Percentiles rank a stretch among this genome's conserved stretches.
These are phyloP conservation scores for Lutjanus campechanus DNA, from an alignment of 2,797 vertebrate genomes.

Conservation along the genomic window DNA sequence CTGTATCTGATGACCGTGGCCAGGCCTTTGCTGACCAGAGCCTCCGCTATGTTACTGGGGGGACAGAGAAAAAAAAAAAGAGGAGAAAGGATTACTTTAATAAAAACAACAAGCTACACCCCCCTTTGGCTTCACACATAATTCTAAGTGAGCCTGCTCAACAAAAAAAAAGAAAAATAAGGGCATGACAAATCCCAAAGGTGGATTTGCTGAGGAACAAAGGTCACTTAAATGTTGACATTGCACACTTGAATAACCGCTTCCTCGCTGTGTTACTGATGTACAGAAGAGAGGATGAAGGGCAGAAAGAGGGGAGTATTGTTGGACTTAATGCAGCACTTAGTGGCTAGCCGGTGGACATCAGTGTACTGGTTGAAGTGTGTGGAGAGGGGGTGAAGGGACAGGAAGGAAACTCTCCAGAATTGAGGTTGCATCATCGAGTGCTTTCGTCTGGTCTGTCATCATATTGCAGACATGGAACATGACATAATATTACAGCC, in stretches of 20 bases:
- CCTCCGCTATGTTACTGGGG: slow-evolving; percentile 96
- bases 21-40: slow-evolving; percentile 96
- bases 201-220: slow-evolving; percentile 48
- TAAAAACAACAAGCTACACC: slow-evolving; percentile 17
- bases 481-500: not conserved
- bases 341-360: slow-evolving; percentile 50
- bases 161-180: slow-evolving; percentile 30
- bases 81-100: slow-evolving; percentile 28
- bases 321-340: slow-evolving; percentile 57
- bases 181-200: slow-evolving; percentile 51
- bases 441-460: slow-evolving; percentile 5
- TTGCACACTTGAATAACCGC: slow-evolving; percentile 55
- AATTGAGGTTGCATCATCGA: not conserved
- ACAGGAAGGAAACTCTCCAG: slow-evolving; percentile 6
- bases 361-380: slow-evolving; percentile 47
- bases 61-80: not conserved
- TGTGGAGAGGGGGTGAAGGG: slow-evolving; percentile 15
- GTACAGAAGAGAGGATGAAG: slow-evolving; percentile 42
- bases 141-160: slow-evolving; percentile 7
- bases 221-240: slow-evolving; percentile 56
- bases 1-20: slow-evolving; percentile 96
- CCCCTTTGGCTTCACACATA: not conserved
- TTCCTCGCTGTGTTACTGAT: slow-evolving; percentile 35
- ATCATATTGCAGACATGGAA: too few relatives aligned
- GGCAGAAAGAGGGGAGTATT: slow-evolving; percentile 45